Evolutionary conservation across 2,888 invertebrate genomes (phyloP), one percentile per base, ranked within the genome.

Genomic region (Tetramorium bicarinatum): DNA sequence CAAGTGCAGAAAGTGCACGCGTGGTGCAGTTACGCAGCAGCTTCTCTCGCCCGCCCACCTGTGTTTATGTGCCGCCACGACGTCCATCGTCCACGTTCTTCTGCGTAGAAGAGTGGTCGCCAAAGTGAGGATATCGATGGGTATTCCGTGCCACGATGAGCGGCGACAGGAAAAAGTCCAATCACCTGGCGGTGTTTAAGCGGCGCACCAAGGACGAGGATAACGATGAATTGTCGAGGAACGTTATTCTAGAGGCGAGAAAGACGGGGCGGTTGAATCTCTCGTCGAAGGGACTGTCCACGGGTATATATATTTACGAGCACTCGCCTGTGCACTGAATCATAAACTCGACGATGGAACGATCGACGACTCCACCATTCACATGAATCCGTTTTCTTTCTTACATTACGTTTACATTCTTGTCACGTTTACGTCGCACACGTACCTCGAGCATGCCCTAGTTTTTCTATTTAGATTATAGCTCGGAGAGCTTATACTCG

Each of bases 201-300:
- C 95, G 96, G 93, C 97, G 97, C 95, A 97, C 96, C 88, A 96
- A 96, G 95, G 96, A 96, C 85, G 97, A 97, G 88, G 97, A 97
- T 92, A 96, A 97, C 86, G 95, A 95, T 82, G 96, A 97, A 93
- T 94, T 98, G 86, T 96, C 97, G 47, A 96, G 96, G 81, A 96
- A 96, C 72, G 95, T 98, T 91, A 96, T 99, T 82, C 97, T 98
- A 95, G 96, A 97, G 88, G 98, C 98, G 4, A 96, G 98, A 92
- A 97, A 97, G 93, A 97, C 97, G 87, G 98, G 99, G 29, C 96
- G 97, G 89, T 95, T 99, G 61, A 98, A 97, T 95, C 96, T 99
- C 90, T 96, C 97, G 82, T 97, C 97, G 88, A 96, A 96, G 93
- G 97, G 97, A 90, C 95, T 98, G 89, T 96, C 96, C 69, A 96